Conservation (phyloP, 2,888 invertebrate genomes). For the Tiphia femorata region DNA sequence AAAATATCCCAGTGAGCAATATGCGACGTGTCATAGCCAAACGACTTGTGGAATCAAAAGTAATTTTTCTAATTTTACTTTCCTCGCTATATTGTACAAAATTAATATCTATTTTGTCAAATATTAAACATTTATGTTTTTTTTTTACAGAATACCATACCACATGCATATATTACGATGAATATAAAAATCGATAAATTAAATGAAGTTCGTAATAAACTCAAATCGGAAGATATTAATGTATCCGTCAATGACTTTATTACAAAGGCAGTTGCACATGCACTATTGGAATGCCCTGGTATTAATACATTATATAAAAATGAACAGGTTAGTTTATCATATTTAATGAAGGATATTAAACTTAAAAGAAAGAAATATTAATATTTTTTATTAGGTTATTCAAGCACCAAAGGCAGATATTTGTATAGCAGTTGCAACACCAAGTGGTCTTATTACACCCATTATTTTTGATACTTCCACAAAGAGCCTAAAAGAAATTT, state of each 20-base stretch:
- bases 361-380: neutral
- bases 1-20: constrained; percentile 73
- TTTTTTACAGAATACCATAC: constrained; percentile 72
- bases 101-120: neutral
- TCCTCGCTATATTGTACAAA: neutral
- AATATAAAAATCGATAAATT: constrained; percentile 72
- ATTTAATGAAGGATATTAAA: no score
- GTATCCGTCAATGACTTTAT: constrained; percentile 79
- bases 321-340: constrained; percentile 66
- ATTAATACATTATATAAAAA: constrained; percentile 70
- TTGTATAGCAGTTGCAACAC: constrained; percentile 77
- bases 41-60: constrained; percentile 76
- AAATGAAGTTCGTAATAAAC: constrained; percentile 70
- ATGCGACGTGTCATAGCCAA: constrained; percentile 77
- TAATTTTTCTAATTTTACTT: constrained; percentile 36
- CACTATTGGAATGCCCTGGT: constrained; percentile 71
- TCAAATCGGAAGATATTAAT: constrained; percentile 71
- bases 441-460: constrained; percentile 76
- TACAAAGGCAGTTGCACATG: constrained; percentile 75
- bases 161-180: constrained; percentile 76
- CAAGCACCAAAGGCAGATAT: constrained; percentile 71
- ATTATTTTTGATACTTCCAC: constrained; percentile 73
- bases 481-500: constrained; percentile 72
- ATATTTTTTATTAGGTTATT: constrained; percentile 54
- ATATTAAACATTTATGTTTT: neutral